Evolutionary conservation across 2,888 invertebrate species (phyloP).

Genomic region (Cryptus viduatorius): DNA sequence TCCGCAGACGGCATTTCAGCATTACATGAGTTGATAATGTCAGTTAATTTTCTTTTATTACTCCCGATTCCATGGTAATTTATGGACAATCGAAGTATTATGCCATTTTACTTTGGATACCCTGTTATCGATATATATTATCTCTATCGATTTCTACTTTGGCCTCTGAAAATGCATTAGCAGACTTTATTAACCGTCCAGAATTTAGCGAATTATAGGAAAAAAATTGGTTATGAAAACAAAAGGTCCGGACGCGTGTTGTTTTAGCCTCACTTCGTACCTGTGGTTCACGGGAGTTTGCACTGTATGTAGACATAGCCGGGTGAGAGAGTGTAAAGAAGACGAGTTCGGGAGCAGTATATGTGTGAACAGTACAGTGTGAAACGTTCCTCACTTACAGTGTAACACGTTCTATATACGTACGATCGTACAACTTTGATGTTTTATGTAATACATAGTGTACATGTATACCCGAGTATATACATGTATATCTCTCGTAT

Average conservation of each 20-base stretch:
- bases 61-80: too few species aligned
- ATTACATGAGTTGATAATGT: too few species aligned
- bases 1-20: too few species aligned
- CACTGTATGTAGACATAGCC: not conserved
- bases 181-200: too few species aligned
- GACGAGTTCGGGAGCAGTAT: not conserved
- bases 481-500: too few species aligned
- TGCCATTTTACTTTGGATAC: too few species aligned
- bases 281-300: not conserved
- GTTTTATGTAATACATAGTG: not conserved
- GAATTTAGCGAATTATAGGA: not conserved
- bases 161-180: too few species aligned
- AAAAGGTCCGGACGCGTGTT: not conserved
- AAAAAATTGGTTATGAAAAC: not conserved
- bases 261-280: not conserved
- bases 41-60: too few species aligned
- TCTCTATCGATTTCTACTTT: too few species aligned
- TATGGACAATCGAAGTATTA: too few species aligned
- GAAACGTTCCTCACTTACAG: not conserved
- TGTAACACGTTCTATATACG: not conserved
- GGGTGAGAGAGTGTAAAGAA: not conserved
- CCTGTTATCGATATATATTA: too few species aligned
- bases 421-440: not conserved
- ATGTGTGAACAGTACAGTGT: not conserved
- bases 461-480: not conserved